Evolutionary conservation across 2,888 invertebrate genomes (phyloP).

Genomic region (Trachelus tabidus): DNA sequence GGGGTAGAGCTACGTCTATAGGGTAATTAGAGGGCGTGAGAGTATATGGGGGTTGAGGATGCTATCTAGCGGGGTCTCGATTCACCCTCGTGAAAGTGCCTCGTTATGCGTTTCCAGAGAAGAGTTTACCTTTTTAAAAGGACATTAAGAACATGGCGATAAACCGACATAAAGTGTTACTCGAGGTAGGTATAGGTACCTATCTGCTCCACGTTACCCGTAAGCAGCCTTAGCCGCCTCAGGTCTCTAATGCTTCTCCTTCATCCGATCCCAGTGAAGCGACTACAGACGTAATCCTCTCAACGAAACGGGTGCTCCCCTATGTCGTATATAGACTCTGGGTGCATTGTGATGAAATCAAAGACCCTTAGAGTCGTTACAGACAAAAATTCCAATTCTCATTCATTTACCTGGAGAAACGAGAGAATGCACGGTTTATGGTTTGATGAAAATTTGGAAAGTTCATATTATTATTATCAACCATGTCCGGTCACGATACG

Average conservation of each 20-base stretch:
- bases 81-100: constrained; percentile 46
- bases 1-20: constrained; percentile 49
- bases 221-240: background rate
- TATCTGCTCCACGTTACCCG: background rate
- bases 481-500: background rate
- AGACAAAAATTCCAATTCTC: background rate
- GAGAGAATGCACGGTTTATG: background rate
- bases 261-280: background rate
- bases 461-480: background rate
- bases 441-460: background rate
- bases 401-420: background rate
- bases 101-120: constrained; percentile 28
- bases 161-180: constrained; percentile 29
- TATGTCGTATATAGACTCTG: background rate
- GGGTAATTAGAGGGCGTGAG: constrained; percentile 65
- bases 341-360: background rate
- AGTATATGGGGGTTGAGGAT: constrained; percentile 33
- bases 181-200: background rate
- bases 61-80: constrained; percentile 51
- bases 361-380: background rate
- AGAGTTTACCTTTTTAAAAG: constrained; percentile 47
- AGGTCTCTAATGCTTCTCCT: constrained; percentile 1
- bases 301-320: background rate
- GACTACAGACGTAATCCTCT: background rate
- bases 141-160: constrained; percentile 45